A percentile compares a stretch with the other conserved stretches of the same genome.
phyloP scores from a whole-genome alignment of 2,113 vertebrate species.

The Lasiurus cinereus region DNA sequence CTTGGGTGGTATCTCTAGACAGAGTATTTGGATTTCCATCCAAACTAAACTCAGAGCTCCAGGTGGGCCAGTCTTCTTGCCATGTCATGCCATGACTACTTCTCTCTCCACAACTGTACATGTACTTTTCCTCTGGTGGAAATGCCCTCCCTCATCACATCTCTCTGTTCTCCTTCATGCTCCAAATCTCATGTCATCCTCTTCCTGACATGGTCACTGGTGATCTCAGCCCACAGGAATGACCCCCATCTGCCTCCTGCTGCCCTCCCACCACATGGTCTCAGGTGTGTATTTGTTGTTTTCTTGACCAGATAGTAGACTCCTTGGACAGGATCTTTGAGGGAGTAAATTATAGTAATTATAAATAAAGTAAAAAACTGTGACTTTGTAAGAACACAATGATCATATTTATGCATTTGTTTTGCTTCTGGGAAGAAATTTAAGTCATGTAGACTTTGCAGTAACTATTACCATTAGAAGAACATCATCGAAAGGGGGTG shows the following conservation, averaged over 20 bases:
- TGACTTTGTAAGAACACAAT: neutral
- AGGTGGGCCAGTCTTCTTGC: neutral
- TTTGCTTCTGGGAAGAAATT: neutral
- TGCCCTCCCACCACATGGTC: neutral
- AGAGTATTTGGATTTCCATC: conserved; percentile 24
- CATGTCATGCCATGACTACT: neutral
- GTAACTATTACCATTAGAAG: neutral
- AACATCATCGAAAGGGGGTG: neutral
- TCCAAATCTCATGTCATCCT: neutral
- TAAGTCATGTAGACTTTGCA: neutral
- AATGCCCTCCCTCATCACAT: neutral
- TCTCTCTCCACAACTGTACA: conserved; percentile 41
- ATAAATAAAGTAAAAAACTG: neutral
- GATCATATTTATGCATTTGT: neutral
- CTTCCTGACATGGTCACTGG: neutral
- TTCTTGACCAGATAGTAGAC: neutral
- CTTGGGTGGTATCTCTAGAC: neutral
- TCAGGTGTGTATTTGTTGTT: neutral
- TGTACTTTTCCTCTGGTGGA: neutral
- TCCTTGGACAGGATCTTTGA: neutral
- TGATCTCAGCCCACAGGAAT: neutral
- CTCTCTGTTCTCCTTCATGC: neutral
- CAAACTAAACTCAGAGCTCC: conserved; percentile 29
- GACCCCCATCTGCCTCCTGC: neutral
- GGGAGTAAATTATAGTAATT: neutral